phyloP scores from a whole-genome alignment of 92 coral and sea anemone genomes.

The Metridium senile region DNA sequence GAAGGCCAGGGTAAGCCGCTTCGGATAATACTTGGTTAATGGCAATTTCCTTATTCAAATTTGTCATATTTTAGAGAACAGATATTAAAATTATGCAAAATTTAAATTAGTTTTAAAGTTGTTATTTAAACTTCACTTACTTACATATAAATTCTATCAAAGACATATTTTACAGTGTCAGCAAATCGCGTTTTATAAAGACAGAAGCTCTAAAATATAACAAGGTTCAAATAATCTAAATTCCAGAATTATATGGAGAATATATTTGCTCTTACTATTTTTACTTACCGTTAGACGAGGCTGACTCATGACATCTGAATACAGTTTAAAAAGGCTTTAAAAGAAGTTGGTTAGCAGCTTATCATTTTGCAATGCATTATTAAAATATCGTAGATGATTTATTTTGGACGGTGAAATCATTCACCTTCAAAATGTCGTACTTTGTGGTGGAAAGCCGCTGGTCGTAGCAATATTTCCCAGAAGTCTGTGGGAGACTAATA shows the following conservation, averaged over 20 bases:
- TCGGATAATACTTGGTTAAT: too few species aligned
- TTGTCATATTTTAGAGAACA: too few species aligned
- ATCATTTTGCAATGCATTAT: not conserved
- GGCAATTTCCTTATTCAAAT: too few species aligned
- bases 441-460: constrained; percentile 1
- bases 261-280: not conserved
- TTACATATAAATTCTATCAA: too few species aligned
- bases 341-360: not conserved
- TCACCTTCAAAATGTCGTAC: not conserved
- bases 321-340: not conserved
- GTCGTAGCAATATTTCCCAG: not conserved
- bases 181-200: too few species aligned
- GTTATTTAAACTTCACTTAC: too few species aligned
- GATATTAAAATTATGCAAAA: too few species aligned
- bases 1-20: too few species aligned
- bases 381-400: not conserved
- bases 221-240: not conserved
- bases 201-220: too few species aligned
- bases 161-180: too few species aligned
- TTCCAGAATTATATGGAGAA: not conserved
- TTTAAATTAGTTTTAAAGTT: too few species aligned
- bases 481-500: too few species aligned
- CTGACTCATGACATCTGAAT: constrained; percentile 3
- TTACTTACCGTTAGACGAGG: not conserved
- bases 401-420: constrained; percentile 2